phyloP scores from a whole-genome alignment of 2,888 invertebrate genomes.

The Microctonus brassicae region DNA sequence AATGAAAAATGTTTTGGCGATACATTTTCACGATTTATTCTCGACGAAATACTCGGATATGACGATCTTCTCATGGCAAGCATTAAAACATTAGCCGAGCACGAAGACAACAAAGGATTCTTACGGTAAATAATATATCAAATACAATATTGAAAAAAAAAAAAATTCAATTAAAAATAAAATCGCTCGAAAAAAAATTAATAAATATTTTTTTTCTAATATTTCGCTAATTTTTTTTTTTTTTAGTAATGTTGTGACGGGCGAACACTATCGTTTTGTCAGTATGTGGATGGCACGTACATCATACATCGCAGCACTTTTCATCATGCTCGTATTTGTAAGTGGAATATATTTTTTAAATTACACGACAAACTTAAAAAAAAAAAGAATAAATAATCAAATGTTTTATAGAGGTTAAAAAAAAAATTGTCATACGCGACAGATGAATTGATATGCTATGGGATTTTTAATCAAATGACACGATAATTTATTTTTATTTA shows the following conservation, averaged over 20 bases:
- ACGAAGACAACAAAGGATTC: slow-evolving; percentile 96
- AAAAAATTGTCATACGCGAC: neutral
- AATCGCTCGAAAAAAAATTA: no score
- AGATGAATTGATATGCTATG: neutral
- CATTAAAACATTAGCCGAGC: slow-evolving; percentile 93
- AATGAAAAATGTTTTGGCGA: slow-evolving; percentile 96
- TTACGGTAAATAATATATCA: slow-evolving; percentile 73
- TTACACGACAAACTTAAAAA: no score
- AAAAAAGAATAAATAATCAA: no score
- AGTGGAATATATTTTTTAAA: slow-evolving; percentile 71
- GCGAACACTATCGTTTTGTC: slow-evolving; percentile 98
- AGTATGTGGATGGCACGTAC: slow-evolving; percentile 96
- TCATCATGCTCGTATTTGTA: slow-evolving; percentile 99
- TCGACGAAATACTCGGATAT: slow-evolving; percentile 95
- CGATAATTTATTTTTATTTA: neutral
- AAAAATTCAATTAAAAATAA: neutral
- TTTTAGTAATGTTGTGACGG: slow-evolving; percentile 93
- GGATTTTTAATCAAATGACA: slow-evolving; percentile 10
- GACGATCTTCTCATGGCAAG: slow-evolving; percentile 98
- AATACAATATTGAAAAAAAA: neutral
- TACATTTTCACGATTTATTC: slow-evolving; percentile 87
- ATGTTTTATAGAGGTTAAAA: neutral
- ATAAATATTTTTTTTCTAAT: slow-evolving; percentile 14
- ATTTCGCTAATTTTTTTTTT: slow-evolving; percentile 19
- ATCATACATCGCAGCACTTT: slow-evolving; percentile 94